A percentile compares a stretch with the other conserved stretches of the same genome.
Conservation (phyloP, 2,888 invertebrate species). For the Lasioglossum figueresi region DNA sequence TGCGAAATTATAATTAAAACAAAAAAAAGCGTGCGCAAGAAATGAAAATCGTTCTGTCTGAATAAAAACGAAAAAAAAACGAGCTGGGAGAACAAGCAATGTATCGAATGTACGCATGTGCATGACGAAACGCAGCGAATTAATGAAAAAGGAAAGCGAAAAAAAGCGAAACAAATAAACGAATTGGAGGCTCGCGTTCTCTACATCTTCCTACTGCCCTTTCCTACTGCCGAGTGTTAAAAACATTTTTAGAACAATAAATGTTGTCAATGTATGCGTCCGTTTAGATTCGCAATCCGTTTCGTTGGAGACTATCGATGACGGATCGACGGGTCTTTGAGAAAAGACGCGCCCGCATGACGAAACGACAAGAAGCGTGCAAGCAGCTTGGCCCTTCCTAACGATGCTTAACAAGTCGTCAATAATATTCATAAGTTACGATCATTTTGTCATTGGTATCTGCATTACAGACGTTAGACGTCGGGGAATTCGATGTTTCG, state of each 20-base stretch:
- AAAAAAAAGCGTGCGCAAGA: not conserved
- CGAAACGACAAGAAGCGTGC: conserved; percentile 40
- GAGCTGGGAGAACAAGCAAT: conserved; percentile 1
- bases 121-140: conserved; percentile 38
- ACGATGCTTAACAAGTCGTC: conserved; percentile 74
- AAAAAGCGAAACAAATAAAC: conserved; percentile 22
- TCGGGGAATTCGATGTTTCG: conserved; percentile 74
- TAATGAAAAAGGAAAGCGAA: not conserved
- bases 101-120: conserved; percentile 20
- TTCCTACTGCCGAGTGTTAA: conserved; percentile 64
- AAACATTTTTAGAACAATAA: conserved; percentile 70
- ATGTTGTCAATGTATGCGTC: conserved; percentile 71
- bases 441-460: conserved; percentile 73
- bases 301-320: conserved; percentile 31
- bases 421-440: conserved; percentile 72
- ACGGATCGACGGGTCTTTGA: conserved; percentile 39
- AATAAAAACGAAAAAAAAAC: not conserved
- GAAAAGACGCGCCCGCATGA: conserved; percentile 28
- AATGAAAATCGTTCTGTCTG: conserved; percentile 8
- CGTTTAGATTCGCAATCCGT: conserved; percentile 59
- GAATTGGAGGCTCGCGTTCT: conserved; percentile 48
- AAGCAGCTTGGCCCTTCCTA: conserved; percentile 69
- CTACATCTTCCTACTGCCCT: conserved; percentile 62
- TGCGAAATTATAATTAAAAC: not conserved
- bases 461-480: conserved; percentile 72